These are phyloP conservation scores for Cyrtorhinus lividipennis DNA, from an alignment of 1,140 invertebrate species.

Conservation along the genomic window DNA sequence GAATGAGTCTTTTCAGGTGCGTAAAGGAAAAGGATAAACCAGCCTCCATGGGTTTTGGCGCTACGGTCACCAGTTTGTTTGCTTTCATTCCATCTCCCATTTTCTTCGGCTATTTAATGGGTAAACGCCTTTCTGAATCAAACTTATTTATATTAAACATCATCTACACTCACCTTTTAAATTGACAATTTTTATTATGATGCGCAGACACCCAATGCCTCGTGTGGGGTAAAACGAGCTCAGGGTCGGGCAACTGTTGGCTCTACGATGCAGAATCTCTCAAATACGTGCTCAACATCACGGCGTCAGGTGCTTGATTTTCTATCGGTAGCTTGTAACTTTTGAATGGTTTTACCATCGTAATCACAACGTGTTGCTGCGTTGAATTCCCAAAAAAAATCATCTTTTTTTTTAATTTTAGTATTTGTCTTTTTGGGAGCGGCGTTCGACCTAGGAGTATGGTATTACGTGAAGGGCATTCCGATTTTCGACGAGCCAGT, in stretches of 20 bases:
- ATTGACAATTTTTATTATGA: constrained; percentile 23
- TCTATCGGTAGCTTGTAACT: background rate
- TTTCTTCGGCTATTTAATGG: constrained; percentile 52
- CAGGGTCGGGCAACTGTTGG: constrained; percentile 56
- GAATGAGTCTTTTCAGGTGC: constrained; percentile 35
- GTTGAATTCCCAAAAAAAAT: background rate
- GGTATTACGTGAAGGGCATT: constrained; percentile 50
- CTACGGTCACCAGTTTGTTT: constrained; percentile 49
- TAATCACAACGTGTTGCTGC: background rate
- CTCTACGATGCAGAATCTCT: constrained; percentile 49
- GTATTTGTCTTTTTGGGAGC: background rate
- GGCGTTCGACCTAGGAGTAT: constrained; percentile 39
- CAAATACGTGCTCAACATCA: constrained; percentile 49
- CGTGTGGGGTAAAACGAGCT: constrained; percentile 61
- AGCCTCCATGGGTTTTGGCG: constrained; percentile 49
- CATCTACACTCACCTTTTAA: no score
- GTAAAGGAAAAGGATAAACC: constrained; percentile 56
- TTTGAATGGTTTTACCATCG: background rate
- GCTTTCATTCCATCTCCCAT: constrained; percentile 58
- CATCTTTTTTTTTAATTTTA: background rate
- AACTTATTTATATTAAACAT: background rate
- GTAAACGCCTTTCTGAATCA: constrained; percentile 29
- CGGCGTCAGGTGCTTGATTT: constrained; percentile 36
- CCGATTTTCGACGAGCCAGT: constrained; percentile 51
- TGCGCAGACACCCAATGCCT: constrained; percentile 44